Conservation (phyloP, 2,888 invertebrate species). For the Rotaria socialis region DNA sequence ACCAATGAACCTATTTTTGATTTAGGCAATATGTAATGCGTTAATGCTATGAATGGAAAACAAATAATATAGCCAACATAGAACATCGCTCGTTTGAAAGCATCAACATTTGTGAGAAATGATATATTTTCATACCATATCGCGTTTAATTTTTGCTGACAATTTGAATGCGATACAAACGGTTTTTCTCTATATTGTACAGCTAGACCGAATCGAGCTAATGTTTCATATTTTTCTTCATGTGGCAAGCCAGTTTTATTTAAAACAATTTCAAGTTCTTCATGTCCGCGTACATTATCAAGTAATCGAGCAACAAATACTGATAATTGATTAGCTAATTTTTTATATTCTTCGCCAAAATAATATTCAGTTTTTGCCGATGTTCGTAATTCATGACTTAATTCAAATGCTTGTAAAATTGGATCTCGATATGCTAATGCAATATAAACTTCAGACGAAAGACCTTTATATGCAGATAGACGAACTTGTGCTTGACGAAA, state of each 20-base stretch:
- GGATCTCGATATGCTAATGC: constrained; percentile 56
- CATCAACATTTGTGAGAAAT: constrained; percentile 48
- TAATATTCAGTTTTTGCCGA: constrained; percentile 51
- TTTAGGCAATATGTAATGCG: constrained; percentile 53
- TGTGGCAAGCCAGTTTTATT: constrained; percentile 53
- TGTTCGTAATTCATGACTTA: constrained; percentile 52
- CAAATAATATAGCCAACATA: constrained; percentile 50
- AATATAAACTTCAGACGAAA: constrained; percentile 56
- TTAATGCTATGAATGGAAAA: constrained; percentile 53
- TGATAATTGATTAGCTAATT: constrained; percentile 53
- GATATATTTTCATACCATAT: constrained; percentile 55
- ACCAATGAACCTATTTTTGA: constrained; percentile 52
- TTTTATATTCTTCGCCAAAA: constrained; percentile 54
- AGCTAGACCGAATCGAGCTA: constrained; percentile 55
- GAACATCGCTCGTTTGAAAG: constrained; percentile 49
- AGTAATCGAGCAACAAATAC: constrained; percentile 55
- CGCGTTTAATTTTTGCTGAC: constrained; percentile 55
- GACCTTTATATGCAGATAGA: constrained; percentile 54
- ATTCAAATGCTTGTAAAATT: constrained; percentile 54
- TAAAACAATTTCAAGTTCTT: constrained; percentile 55
- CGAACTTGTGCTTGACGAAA: constrained; percentile 55
- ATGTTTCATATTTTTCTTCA: constrained; percentile 51
- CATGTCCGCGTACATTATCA: constrained; percentile 55
- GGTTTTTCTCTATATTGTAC: constrained; percentile 55
- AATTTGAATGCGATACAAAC: constrained; percentile 58